Percentiles rank a stretch among this genome's conserved stretches.
Evolutionary conservation across 1,140 invertebrate species (phyloP).

Genomic region (Trichogramma pretiosum): DNA sequence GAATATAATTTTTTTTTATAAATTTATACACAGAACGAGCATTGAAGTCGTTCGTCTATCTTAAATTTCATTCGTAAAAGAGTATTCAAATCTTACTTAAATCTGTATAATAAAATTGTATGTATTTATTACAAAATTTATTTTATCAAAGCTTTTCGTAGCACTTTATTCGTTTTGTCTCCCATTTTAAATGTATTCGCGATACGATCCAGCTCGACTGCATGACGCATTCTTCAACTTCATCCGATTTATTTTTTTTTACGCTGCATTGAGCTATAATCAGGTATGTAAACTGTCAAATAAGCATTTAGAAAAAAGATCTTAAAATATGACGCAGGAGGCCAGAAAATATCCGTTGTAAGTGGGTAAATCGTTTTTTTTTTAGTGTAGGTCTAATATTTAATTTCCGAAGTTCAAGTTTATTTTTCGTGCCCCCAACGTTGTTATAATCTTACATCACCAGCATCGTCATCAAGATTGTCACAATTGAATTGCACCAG

Average conservation of each 20-base stretch:
- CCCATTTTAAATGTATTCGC: neutral
- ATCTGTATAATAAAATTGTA: conserved; percentile 17
- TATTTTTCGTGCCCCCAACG: neutral
- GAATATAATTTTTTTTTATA: conserved; percentile 7
- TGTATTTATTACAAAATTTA: conserved; percentile 19
- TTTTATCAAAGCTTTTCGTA: conserved; percentile 18
- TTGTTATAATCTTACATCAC: neutral
- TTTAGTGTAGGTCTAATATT: no score
- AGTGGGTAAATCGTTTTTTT: no score
- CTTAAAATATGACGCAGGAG: no score
- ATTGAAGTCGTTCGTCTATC: neutral
- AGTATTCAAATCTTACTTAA: conserved; percentile 11
- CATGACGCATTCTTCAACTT: neutral
- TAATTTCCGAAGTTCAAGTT: no score
- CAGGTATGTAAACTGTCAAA: no score
- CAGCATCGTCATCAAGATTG: conserved; percentile 10
- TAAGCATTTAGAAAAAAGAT: no score
- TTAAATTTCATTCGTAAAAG: conserved; percentile 15
- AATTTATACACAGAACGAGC: conserved; percentile 1
- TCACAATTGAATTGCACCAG: conserved; percentile 17
- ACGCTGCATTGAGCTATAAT: no score
- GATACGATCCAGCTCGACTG: no score
- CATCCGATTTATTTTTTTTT: neutral
- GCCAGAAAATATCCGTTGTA: no score
- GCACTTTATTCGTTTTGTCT: conserved; percentile 1